A percentile compares a stretch with the other conserved stretches of the same genome.
Conservation (phyloP, 1,140 invertebrate genomes). For the Saxidomus purpurata region DNA sequence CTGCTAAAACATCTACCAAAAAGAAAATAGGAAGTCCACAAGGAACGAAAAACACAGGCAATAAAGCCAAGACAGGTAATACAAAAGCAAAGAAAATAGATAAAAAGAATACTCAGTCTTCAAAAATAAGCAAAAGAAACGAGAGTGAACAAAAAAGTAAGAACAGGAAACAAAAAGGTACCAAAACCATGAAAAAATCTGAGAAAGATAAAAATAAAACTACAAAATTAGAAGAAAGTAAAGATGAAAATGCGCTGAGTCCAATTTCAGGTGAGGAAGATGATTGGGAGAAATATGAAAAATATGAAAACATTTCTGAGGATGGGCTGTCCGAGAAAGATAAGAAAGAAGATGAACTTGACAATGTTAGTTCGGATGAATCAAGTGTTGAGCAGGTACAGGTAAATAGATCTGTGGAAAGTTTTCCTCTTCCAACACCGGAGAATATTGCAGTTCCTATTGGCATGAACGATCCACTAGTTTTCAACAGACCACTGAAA, state of each 20-base stretch:
- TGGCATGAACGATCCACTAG: slow-evolving; percentile 63
- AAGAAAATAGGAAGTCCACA: not conserved
- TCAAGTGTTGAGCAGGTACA: slow-evolving; percentile 1
- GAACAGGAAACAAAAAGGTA: not conserved
- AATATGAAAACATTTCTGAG: slow-evolving; percentile 52
- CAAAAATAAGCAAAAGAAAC: not conserved
- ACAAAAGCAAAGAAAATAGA: not conserved
- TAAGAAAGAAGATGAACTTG: slow-evolving; percentile 37
- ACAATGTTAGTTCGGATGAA: slow-evolving; percentile 58
- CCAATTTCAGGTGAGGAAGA: slow-evolving; percentile 57
- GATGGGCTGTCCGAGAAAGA: slow-evolving; percentile 14
- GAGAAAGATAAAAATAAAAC: not conserved
- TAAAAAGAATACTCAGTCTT: not conserved
- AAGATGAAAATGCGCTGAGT: slow-evolving; percentile 14
- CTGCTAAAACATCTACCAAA: not conserved
- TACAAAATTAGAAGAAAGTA: not conserved
- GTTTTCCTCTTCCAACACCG: slow-evolving; percentile 18
- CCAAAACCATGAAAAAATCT: not conserved
- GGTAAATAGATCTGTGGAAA: not conserved
- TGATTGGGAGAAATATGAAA: slow-evolving; percentile 60
- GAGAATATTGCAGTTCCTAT: slow-evolving; percentile 52
- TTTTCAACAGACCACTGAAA: slow-evolving; percentile 54
- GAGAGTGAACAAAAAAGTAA: not conserved
- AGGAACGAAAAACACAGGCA: too few relatives aligned
- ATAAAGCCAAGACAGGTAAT: not conserved